phyloP scores from a whole-genome alignment of 1,140 invertebrate species.

The Drosophila pachea region DNA sequence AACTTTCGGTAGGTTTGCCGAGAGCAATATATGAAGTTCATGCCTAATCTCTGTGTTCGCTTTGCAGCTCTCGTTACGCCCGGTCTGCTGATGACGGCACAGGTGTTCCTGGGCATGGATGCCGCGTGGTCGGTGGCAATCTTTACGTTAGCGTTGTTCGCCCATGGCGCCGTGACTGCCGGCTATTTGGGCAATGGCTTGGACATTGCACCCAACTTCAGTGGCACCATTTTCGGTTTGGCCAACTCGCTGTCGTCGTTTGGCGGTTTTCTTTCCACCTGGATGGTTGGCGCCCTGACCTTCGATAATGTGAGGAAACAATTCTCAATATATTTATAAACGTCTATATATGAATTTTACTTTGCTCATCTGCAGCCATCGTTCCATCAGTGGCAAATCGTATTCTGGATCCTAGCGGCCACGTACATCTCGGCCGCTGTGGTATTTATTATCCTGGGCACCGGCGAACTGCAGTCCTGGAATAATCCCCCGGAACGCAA shows the following conservation, averaged over 20 bases:
- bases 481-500: slow-evolving; percentile 76
- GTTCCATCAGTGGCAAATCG: slow-evolving; percentile 88
- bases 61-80: slow-evolving; percentile 82
- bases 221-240: slow-evolving; percentile 93
- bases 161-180: slow-evolving; percentile 91
- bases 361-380: slow-evolving; percentile 82
- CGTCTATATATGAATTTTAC: not conserved
- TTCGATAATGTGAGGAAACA: slow-evolving; percentile 83
- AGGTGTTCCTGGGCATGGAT: slow-evolving; percentile 85
- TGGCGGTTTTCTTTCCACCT: slow-evolving; percentile 91
- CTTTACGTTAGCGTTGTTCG: slow-evolving; percentile 87
- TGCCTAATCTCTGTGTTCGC: not conserved
- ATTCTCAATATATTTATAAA: not conserved
- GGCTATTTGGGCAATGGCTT: slow-evolving; percentile 93
- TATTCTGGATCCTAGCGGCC: slow-evolving; percentile 89
- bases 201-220: slow-evolving; percentile 94
- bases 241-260: slow-evolving; percentile 93
- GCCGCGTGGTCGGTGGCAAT: slow-evolving; percentile 85
- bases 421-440: slow-evolving; percentile 86
- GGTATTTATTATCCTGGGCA: slow-evolving; percentile 85
- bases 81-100: slow-evolving; percentile 85
- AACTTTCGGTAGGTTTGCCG: slow-evolving; percentile 80
- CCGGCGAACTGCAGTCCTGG: slow-evolving; percentile 84
- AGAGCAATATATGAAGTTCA: not conserved
- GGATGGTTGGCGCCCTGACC: slow-evolving; percentile 91